Evolutionary conservation across 2,113 vertebrate species (phyloP), one percentile per base, ranked within the genome.

Genomic region (Rana temporaria): DNA sequence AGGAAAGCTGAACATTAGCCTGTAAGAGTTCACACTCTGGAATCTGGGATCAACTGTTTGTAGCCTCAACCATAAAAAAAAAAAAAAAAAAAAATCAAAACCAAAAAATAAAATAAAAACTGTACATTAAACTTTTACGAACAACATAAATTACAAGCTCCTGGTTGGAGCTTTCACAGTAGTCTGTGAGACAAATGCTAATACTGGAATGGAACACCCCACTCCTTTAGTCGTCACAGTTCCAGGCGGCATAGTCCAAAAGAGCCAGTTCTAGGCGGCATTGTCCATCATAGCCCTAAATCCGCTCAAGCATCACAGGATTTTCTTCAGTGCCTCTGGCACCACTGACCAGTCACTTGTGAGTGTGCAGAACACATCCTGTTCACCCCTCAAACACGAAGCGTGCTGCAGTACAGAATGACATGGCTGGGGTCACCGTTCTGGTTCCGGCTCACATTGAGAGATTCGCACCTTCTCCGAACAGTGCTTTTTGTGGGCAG

Each of bases 401-500:
- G 86, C 88, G 80, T 79, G 85, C 87, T 84, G 87, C 86, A 73
- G 56, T 18, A 86, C 84, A 85, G 85, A 86, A 82, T 85, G 78
- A 20, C 6, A 57, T 78, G 53, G 2, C 79, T 68, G 48, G 2
- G 32, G 91, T 96, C 96, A 97, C 67, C 98, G 98, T 56, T 99
- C 98, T 0, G 98, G 98, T 85, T 98, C 98, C 0, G 96, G 96
- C 90, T 99, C 98, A 19, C 96, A 93, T 84, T 95, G 96, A 90
- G 95, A 92, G 68, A 93, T 94, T 55, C 97, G 92, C 85, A 96
- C 97, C 89, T 96, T 96, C 92, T 99, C 98, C 0, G 97, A 97
- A 86, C 98, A 99, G 90, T 98, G 98, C 84, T 98, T 99, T 96
- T 99, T 99, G 91, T 99, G 98, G 82, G 97, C 97, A 0, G 98